Conservation (phyloP, 1,140 invertebrate species). For the Drosophila funebris region DNA sequence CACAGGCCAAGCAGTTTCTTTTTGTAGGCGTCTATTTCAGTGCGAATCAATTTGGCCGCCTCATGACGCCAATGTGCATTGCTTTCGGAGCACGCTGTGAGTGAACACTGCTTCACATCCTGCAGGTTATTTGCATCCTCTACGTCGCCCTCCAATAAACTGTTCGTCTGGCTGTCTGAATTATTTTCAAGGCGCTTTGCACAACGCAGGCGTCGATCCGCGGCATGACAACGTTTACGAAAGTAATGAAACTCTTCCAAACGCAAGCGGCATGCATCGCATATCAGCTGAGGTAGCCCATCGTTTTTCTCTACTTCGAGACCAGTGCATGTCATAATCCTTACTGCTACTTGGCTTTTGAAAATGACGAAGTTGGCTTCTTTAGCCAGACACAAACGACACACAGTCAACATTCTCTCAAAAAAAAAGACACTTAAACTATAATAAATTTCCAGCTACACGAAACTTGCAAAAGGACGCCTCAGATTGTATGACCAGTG, state of each 20-base stretch:
- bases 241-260: conserved; percentile 60
- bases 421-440: background rate
- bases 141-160: background rate
- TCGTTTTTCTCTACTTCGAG: conserved; percentile 55
- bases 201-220: conserved; percentile 41
- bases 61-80: conserved; percentile 56
- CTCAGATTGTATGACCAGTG: background rate
- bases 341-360: conserved; percentile 10
- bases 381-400: conserved; percentile 55
- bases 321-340: conserved; percentile 55
- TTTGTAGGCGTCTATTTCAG: conserved; percentile 54
- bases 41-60: conserved; percentile 41
- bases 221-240: conserved; percentile 51
- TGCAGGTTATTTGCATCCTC: conserved; percentile 16
- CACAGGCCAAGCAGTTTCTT: conserved; percentile 38
- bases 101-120: conserved; percentile 31
- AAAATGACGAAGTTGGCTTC: conserved; percentile 47
- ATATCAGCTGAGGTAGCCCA: conserved; percentile 55
- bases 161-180: background rate
- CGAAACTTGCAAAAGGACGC: conserved; percentile 15
- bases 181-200: conserved; percentile 1
- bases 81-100: conserved; percentile 47
- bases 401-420: conserved; percentile 36
- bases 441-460: background rate
- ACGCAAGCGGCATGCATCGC: conserved; percentile 43